Base-by-base conservation (phyloP, 2,797 vertebrate genomes). In the Pseudochromis fuscus region DNA sequence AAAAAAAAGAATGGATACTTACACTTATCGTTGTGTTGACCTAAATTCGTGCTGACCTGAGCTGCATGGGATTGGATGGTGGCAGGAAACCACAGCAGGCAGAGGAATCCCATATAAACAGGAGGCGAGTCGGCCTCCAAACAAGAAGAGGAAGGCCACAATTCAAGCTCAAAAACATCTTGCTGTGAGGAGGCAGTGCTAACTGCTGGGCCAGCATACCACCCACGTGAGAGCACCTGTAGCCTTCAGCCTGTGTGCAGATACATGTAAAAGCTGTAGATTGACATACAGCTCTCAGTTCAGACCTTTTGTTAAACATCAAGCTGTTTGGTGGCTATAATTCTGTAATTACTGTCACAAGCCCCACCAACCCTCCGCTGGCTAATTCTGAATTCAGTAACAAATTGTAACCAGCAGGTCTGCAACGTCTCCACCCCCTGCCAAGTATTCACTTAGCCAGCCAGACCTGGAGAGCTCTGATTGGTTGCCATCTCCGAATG, bases 101-200 rank as follows among this genome's bases (percentile, higher is more conserved):
- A 19, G 40, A 64, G 12, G 19, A 57, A 74, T 67, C 67, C 69
- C 67, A 75, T 72, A 64, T 58, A 69, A 79, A 74, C 73, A 63
- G 16, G 51, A 76, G 67, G 66, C 27, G 27, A 76, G 67, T 16
- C 18, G 8, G 75, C 53, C 40, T 77, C 31, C 42, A 38, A 75
- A 77, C 18, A 35, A 46, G 44, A 63, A 44, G 55, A 72, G 64
- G 37, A 59, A 1, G 25, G 67, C 44, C 63, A 66, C 19, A 31
- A 81, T 37, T 74, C 60, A 74, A 76, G 74, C 50, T 37, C 50
- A 50, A 71, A 79, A 77, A 60, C 66, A 61, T 66, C 64, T 61
- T 21, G 53, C 65, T 75, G 67, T 27, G 62, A 73, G 46, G 55
- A 45, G 55, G 19, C 58, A 19, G 49, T 18, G 71, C 49, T 38